Percentiles rank a stretch among this genome's conserved stretches.
Conservation (phyloP, 1,140 invertebrate species). For the Penaeus chinensis region DNA sequence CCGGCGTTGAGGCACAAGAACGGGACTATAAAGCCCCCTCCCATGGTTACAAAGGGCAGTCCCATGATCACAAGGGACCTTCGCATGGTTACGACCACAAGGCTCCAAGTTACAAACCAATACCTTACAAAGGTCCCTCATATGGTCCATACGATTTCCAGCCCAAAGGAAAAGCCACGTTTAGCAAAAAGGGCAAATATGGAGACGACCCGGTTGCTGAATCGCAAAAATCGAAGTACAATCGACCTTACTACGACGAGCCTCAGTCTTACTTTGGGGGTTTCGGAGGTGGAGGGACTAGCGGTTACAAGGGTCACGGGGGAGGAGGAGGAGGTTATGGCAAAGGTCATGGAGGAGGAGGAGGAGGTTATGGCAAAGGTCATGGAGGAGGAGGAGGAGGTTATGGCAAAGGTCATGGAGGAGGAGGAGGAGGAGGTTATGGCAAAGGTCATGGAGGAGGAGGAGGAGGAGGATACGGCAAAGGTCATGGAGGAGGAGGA, state of each 20-base stretch:
- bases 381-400: constrained; percentile 30
- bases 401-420: constrained; percentile 31
- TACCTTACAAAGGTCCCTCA: constrained; percentile 46
- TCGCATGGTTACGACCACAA: constrained; percentile 11
- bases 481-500: constrained; percentile 16
- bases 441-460: constrained; percentile 30
- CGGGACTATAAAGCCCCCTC: no score
- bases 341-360: constrained; percentile 9
- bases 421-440: constrained; percentile 21
- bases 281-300: constrained; percentile 54
- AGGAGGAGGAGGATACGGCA: constrained; percentile 1
- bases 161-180: constrained; percentile 45
- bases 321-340: constrained; percentile 35
- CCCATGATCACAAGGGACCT: no score
- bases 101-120: constrained; percentile 32
- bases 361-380: constrained; percentile 27
- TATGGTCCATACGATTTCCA: constrained; percentile 54
- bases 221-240: constrained; percentile 48
- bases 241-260: constrained; percentile 26
- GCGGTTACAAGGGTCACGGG: constrained; percentile 22
- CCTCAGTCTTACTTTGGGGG: constrained; percentile 45
- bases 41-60: no score
- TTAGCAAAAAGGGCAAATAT: constrained; percentile 55
- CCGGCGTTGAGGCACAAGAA: no score
- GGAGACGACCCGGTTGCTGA: constrained; percentile 58